Conservation (phyloP, 2,888 invertebrate species). For the Nemapogon koenigi region DNA sequence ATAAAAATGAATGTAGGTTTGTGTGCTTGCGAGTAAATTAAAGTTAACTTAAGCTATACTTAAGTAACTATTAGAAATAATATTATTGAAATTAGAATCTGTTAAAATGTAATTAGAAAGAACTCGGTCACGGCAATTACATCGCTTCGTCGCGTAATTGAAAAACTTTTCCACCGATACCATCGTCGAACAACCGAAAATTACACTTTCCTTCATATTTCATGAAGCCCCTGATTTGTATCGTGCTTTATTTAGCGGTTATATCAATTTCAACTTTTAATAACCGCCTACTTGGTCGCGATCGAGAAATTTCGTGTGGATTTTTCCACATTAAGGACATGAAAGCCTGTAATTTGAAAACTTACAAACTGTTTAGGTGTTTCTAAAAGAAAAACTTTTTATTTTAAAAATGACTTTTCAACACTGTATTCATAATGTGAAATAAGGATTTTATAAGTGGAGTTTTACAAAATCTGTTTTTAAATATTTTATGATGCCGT, state of each 20-base stretch:
- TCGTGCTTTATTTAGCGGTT: conserved; percentile 43
- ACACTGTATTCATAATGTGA: too few species aligned
- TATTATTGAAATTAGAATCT: conserved; percentile 15
- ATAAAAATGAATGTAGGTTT: too few species aligned
- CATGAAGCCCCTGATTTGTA: conserved; percentile 37
- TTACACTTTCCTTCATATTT: conserved; percentile 42
- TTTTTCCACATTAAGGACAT: conserved; percentile 6
- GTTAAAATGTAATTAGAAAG: conserved; percentile 5
- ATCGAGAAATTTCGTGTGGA: conserved; percentile 3
- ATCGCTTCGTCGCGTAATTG: conserved; percentile 39
- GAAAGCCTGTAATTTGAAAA: conserved; percentile 30
- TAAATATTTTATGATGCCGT: too few species aligned
- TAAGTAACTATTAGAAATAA: too few species aligned
- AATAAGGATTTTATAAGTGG: too few species aligned
- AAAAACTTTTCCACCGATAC: conserved; percentile 56
- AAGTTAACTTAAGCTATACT: too few species aligned
- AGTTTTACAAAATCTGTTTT: too few species aligned
- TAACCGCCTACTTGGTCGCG: conserved; percentile 21
- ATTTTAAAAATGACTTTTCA: too few species aligned
- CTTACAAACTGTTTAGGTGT: conserved; percentile 37
- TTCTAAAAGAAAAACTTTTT: conserved; percentile 9
- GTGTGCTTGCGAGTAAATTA: too few species aligned
- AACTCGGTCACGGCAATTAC: conserved; percentile 30
- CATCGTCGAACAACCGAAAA: conserved; percentile 42
- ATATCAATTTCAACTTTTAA: conserved; percentile 56